Percentiles rank a stretch among this genome's conserved stretches.
Evolutionary conservation across 2,113 vertebrate genomes (phyloP).

Genomic region (Megaceryle maxima): DNA sequence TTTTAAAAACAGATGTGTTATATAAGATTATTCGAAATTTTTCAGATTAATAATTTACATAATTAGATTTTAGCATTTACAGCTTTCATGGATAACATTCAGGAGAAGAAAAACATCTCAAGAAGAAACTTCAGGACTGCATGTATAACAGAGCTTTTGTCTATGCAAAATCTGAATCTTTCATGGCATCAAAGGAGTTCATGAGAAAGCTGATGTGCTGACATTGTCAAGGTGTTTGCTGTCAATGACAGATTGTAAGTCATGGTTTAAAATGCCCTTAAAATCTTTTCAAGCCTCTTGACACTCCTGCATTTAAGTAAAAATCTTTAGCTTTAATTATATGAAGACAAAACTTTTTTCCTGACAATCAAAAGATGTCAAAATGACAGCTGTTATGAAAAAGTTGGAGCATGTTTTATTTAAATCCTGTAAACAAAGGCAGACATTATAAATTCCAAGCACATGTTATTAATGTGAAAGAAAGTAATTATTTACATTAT

Average conservation of each 20-base stretch:
- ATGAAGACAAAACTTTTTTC: neutral
- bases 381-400: neutral
- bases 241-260: neutral
- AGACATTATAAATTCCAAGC: neutral
- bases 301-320: neutral
- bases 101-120: neutral
- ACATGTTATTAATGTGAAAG: neutral
- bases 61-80: neutral
- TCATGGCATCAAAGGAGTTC: neutral
- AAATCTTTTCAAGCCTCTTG: neutral
- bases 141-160: neutral
- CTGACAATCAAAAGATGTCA: neutral
- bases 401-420: neutral
- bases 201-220: neutral
- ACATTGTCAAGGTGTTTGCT: neutral
- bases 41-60: neutral
- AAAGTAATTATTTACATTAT: neutral
- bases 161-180: neutral
- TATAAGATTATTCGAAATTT: neutral
- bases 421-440: rapidly evolving
- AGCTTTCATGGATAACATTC: neutral
- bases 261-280: neutral
- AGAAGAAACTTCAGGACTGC: neutral
- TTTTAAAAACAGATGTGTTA: neutral
- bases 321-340: neutral